These are phyloP conservation scores for Pardosa pseudoannulata DNA, from an alignment of 2,888 invertebrate genomes.

Conservation along the genomic window DNA sequence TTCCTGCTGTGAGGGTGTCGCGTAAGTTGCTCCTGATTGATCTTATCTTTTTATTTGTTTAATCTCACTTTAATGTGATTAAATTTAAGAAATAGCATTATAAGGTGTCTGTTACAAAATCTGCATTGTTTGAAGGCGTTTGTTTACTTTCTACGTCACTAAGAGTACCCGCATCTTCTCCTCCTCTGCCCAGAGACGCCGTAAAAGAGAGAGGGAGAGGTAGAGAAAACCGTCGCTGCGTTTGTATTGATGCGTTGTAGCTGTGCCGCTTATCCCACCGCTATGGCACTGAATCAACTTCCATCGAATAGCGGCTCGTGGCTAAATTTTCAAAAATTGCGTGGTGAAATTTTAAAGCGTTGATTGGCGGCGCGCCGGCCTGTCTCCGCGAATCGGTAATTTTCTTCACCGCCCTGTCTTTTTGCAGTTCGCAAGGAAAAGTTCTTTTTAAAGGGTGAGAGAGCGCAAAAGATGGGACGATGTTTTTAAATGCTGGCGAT, in stretches of 20 bases:
- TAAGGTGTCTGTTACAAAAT: neutral
- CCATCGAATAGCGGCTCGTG: constrained; percentile 70
- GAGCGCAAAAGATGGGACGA: constrained; percentile 36
- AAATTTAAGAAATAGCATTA: constrained; percentile 19
- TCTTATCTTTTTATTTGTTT: constrained; percentile 33
- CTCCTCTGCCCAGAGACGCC: constrained; percentile 42
- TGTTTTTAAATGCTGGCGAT: constrained; percentile 64
- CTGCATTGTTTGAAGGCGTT: neutral
- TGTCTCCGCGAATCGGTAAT: constrained; percentile 63
- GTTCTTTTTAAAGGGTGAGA: constrained; percentile 39
- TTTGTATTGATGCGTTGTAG: constrained; percentile 47
- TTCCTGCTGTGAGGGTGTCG: constrained; percentile 72
- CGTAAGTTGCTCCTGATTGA: constrained; percentile 70
- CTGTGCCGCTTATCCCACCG: constrained; percentile 37
- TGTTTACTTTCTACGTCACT: constrained; percentile 23
- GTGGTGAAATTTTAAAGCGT: constrained; percentile 72
- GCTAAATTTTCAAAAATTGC: constrained; percentile 70
- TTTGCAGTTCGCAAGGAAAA: constrained; percentile 32
- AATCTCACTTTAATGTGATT: constrained; percentile 27
- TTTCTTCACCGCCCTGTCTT: constrained; percentile 24
- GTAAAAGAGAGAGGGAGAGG: constrained; percentile 30
- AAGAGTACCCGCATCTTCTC: constrained; percentile 49
- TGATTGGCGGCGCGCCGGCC: constrained; percentile 65
- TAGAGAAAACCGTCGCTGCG: constrained; percentile 27
- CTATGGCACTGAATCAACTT: constrained; percentile 69